phyloP scores from a whole-genome alignment of 2,113 vertebrate species.

The Acanthisitta chloris region DNA sequence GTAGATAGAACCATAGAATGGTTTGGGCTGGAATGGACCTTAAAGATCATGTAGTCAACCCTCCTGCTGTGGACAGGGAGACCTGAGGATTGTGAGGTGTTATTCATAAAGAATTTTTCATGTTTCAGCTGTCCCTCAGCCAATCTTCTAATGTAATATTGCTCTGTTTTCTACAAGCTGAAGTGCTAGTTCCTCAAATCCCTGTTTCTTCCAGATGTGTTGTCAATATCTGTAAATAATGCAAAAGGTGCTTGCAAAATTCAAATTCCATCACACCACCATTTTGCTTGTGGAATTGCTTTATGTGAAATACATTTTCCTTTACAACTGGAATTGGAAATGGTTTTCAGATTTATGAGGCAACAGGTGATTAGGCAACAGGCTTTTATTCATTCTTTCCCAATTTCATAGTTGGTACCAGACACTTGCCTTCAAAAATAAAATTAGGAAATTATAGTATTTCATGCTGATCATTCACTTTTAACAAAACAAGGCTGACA shows the following conservation, averaged over 20 bases:
- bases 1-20: background rate
- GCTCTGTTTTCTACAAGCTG: background rate
- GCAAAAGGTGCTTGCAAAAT: background rate
- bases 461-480: background rate
- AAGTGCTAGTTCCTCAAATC: background rate
- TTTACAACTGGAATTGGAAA: background rate
- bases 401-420: background rate
- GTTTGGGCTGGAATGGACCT: background rate
- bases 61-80: too few species aligned
- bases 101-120: background rate
- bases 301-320: background rate
- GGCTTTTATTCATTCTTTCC: background rate
- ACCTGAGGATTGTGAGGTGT: background rate
- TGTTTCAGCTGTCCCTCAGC: background rate
- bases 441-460: background rate
- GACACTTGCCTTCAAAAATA: background rate
- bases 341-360: background rate
- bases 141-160: background rate
- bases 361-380: slow-evolving; percentile 1
- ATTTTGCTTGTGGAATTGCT: background rate
- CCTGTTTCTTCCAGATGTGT: background rate
- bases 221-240: background rate
- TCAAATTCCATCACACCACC: background rate
- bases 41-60: fast-evolving
- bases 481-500: background rate